Evolutionary conservation across 2,113 vertebrate genomes (phyloP), one percentile per base, ranked within the genome.

Genomic region (Ellobius talpinus): DNA sequence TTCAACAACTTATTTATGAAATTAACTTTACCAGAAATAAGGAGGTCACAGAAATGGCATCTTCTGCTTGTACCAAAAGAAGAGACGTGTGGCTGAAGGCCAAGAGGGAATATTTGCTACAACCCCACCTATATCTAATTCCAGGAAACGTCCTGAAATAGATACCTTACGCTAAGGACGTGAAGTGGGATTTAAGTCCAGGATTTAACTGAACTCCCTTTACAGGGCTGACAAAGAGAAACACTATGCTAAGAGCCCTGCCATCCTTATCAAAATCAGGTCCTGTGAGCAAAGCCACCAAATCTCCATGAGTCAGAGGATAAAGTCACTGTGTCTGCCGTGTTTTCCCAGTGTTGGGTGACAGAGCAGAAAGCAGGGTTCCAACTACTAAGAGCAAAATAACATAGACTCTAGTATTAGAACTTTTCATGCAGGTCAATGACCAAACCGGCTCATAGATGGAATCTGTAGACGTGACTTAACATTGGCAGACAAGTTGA

Each of bases 61-160:
- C 4, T 5, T 11, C 52, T n/a, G 0, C 1, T 50, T 63, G 3
- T 23, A 24, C 13, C 63, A n/a, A 63, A 29, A 47, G 8, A 70
- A 81, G 16, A 31, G 6, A 26, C 21, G 13, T 33, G 4, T 3
- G 36, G 13, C 33, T 66, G 45, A 94, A 29, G 16, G 1, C 26
- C 31, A 0, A 0, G 7, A 74, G 1, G 6, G 21, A 19, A 42
- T 13, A 45, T 8, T 58, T 78, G 16, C 10, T 19, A 42, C 0
- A 55, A 1, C 7, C 29, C 23, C 4, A 21, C 3, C 13, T n/a
- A 21, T 36, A 17, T 12, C 17, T 13, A 73, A 26, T 52, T 39
- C 33, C 24, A 79, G 55, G 16, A 19, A 61, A 4, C 12, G 65
- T 13, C 39, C 16, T 14, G 11, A 42, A 26, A 89, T 52, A 65